phyloP scores from a whole-genome alignment of 2,888 invertebrate species.

The Altica lythri region DNA sequence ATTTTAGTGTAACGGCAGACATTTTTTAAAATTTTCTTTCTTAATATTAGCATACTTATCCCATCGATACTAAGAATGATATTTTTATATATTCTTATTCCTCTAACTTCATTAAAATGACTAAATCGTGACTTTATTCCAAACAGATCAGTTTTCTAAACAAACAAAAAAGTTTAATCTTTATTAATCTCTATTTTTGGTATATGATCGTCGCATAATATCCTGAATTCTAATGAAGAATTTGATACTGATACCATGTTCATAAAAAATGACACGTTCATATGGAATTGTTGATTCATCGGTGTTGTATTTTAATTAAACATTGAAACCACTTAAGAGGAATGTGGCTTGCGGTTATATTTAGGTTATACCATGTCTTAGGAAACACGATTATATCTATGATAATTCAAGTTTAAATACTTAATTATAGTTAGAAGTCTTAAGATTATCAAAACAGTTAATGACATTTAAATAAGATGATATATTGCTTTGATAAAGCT shows the following conservation, averaged over 20 bases:
- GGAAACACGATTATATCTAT: constrained; percentile 2
- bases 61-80: too few relatives aligned
- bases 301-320: not conserved
- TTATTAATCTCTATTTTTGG: constrained; percentile 19
- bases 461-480: too few relatives aligned
- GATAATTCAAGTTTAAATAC: too few relatives aligned
- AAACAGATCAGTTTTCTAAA: not conserved
- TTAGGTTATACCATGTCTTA: constrained; percentile 7
- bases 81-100: too few relatives aligned
- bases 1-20: too few relatives aligned
- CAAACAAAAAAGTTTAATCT: constrained; percentile 7
- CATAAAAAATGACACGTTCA: constrained; percentile 5
- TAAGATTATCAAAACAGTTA: too few relatives aligned
- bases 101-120: too few relatives aligned
- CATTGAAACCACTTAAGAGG: constrained; percentile 3
- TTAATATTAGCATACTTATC: too few relatives aligned
- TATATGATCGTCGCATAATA: constrained; percentile 4
- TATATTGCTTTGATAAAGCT: too few relatives aligned
- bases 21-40: too few relatives aligned
- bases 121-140: constrained; percentile 7
- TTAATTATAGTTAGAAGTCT: too few relatives aligned
- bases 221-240: constrained; percentile 11
- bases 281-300: constrained; percentile 1
- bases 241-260: constrained; percentile 5
- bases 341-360: constrained; percentile 13